Conservation (phyloP, 2,888 invertebrate species). For the Operophtera brumata region DNA sequence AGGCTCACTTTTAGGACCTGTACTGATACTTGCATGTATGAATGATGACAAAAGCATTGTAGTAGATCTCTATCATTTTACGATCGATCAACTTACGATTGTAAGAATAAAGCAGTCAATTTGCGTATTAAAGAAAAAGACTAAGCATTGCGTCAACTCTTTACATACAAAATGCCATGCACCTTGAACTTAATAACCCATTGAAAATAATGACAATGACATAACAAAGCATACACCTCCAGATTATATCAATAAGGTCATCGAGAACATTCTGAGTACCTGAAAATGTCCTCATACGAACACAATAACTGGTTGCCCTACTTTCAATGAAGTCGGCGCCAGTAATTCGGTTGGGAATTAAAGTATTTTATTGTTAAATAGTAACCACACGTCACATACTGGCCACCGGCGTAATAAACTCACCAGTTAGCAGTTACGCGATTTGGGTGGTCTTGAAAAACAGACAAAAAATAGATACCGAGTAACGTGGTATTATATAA, state of each 20-base stretch:
- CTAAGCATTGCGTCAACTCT: slow-evolving; percentile 2
- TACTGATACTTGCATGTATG: not conserved
- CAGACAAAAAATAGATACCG: slow-evolving; percentile 16
- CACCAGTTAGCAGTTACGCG: slow-evolving; percentile 19
- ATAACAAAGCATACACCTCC: slow-evolving; percentile 22
- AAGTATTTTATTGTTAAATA: slow-evolving; percentile 35
- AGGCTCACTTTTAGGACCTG: not conserved
- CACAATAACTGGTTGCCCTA: slow-evolving; percentile 32
- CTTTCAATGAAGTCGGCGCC: slow-evolving; percentile 38
- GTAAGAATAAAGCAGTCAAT: not conserved
- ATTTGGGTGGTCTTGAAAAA: slow-evolving; percentile 28
- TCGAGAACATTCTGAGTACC: slow-evolving; percentile 4
- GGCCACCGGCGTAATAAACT: slow-evolving; percentile 11
- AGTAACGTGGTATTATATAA: slow-evolving; percentile 5
- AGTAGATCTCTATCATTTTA: not conserved
- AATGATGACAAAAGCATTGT: not conserved
- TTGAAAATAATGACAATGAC: slow-evolving; percentile 20
- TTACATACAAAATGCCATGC: slow-evolving; percentile 10
- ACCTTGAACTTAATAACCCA: slow-evolving; percentile 24
- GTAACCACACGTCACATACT: slow-evolving; percentile 31
- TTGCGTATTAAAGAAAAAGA: slow-evolving; percentile 5
- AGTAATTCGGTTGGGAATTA: slow-evolving; percentile 34
- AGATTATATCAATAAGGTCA: slow-evolving; percentile 30
- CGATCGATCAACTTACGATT: not conserved
- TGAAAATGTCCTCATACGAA: slow-evolving; percentile 20